Evolutionary conservation across 2,113 vertebrate genomes (phyloP).

Genomic region (Elephas maximus): DNA sequence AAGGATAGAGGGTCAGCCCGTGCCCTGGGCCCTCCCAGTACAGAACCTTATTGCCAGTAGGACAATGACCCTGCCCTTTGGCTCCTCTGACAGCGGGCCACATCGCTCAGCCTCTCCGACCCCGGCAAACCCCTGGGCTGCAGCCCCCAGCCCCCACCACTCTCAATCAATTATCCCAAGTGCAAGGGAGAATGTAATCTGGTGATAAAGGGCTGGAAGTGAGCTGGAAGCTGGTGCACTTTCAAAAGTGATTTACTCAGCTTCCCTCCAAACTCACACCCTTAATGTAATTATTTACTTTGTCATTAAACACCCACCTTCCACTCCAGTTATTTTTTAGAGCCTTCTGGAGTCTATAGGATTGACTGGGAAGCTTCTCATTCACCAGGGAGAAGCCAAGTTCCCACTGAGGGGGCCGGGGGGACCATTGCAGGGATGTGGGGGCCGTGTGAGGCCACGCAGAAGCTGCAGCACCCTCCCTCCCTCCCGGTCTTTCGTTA

Average conservation of each 20-base stretch:
- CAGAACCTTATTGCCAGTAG: background rate
- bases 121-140: constrained; percentile 84
- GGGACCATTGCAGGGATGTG: background rate
- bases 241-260: constrained; percentile 89
- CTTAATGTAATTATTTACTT: constrained; percentile 88
- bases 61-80: accelerated
- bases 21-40: background rate
- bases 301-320: constrained; percentile 83
- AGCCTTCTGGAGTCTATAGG: constrained; percentile 74
- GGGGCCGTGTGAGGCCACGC: accelerated
- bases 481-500: too few relatives aligned
- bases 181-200: constrained; percentile 85
- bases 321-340: constrained; percentile 82
- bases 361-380: constrained; percentile 15
- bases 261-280: constrained; percentile 74
- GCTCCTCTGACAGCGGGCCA: constrained; percentile 75
- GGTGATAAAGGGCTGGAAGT: constrained; percentile 89
- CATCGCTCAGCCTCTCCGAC: constrained; percentile 91
- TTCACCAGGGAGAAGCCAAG: background rate
- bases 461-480: background rate
- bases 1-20: background rate
- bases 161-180: constrained; percentile 90
- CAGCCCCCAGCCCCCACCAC: constrained; percentile 75
- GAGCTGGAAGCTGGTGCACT: constrained; percentile 84
- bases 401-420: background rate